Evolutionary conservation across 2,113 vertebrate genomes (phyloP).

Genomic region (Sylvietta virens): DNA sequence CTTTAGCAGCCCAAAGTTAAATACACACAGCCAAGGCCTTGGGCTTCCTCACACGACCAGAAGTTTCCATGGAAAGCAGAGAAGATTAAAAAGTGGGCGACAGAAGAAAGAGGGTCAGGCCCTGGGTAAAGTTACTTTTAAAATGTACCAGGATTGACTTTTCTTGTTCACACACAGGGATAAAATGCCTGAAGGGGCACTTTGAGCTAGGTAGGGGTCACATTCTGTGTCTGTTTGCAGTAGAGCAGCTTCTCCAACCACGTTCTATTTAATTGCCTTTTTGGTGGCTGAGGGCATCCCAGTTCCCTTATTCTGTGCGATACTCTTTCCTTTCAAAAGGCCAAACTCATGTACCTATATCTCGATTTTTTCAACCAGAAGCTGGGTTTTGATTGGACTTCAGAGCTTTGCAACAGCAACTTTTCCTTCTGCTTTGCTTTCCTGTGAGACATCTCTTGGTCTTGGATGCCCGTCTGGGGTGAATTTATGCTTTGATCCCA

Average conservation of each 20-base stretch:
- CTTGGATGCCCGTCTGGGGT: accelerated
- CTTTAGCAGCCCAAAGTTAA: constrained; percentile 25
- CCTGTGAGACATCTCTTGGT: not conserved
- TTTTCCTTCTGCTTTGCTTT: not conserved
- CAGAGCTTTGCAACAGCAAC: not conserved
- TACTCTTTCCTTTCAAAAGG: not conserved
- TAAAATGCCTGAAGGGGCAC: not conserved
- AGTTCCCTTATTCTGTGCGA: not conserved
- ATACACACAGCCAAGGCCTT: constrained; percentile 9
- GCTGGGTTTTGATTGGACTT: not conserved
- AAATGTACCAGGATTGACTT: not conserved
- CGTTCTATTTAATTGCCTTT: not conserved
- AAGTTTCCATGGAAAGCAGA: not conserved
- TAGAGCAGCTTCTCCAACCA: not conserved
- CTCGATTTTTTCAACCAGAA: not conserved
- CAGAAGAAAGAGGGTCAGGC: not conserved
- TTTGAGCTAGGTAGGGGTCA: not conserved
- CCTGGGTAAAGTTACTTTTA: not conserved
- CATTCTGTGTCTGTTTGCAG: not conserved
- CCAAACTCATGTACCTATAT: accelerated
- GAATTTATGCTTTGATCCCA: not conserved
- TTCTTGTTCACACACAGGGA: not conserved
- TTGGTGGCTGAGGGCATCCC: not conserved
- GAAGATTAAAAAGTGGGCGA: not conserved
- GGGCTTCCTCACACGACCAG: not conserved